Conservation (phyloP, 2,797 vertebrate species). For the Phataginus tricuspis region DNA sequence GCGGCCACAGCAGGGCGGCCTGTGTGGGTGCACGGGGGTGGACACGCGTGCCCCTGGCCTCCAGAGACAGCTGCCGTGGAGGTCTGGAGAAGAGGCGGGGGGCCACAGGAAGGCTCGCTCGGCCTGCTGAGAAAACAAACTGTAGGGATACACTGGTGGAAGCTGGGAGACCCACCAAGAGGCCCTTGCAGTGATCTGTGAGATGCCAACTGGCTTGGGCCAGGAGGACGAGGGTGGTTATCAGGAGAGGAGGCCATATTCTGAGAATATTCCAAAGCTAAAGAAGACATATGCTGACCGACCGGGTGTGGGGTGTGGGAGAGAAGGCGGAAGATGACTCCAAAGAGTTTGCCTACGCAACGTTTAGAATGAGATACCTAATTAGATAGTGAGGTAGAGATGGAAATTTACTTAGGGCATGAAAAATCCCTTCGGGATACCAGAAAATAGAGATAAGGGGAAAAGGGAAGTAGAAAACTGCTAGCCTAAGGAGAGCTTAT, state of each 20-base stretch:
- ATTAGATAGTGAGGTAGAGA: not conserved
- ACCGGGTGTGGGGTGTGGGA: not conserved
- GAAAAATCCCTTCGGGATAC: not conserved
- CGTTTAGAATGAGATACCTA: not conserved
- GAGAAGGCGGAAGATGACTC: not conserved
- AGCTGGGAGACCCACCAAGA: not conserved
- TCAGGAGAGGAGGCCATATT: not conserved
- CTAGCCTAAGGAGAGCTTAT: not conserved
- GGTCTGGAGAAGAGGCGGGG: rapidly evolving
- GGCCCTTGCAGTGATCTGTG: not conserved
- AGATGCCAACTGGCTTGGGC: not conserved
- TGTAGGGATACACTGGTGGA: not conserved
- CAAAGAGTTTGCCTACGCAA: not conserved
- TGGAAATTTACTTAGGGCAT: not conserved
- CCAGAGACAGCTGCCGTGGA: not conserved
- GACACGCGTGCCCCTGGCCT: too few relatives aligned
- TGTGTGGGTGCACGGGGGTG: rapidly evolving
- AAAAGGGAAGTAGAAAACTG: not conserved
- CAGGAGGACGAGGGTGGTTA: rapidly evolving
- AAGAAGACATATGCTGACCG: not conserved
- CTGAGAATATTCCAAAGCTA: not conserved
- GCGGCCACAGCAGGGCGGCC: not conserved
- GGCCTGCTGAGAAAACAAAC: not conserved
- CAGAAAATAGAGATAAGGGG: not conserved
- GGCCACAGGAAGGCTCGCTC: not conserved